Evolutionary conservation across 1,140 invertebrate genomes (phyloP), one percentile per base, ranked within the genome.

Genomic region (Apis florea): DNA sequence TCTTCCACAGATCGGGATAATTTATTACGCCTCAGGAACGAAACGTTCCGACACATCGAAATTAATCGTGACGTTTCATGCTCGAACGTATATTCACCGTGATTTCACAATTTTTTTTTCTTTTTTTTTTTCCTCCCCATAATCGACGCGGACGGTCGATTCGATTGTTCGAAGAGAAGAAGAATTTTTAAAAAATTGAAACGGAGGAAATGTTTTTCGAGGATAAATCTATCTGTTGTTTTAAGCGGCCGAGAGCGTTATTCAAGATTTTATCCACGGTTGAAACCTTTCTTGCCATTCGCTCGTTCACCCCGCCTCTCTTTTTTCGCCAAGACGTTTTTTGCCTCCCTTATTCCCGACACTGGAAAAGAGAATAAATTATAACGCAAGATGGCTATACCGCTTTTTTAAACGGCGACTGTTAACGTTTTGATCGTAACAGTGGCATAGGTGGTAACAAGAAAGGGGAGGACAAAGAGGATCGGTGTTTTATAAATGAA

Each of bases 261-360:
- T 58, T 80, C 53, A 64, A 80, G 69, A 80, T 80, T 73, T 73
- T 80, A 73, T 66, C 40, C 51, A 63, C 24, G 2, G 54, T 51
- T 40, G 49, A 54, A 53, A 71, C 54, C 47, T 78, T 31, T 19
- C 68, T 26, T 78, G 12, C 66, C 75, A 13, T 59, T 68, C n/a
- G 11, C 53, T 19, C 19, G 56, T 11, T 19, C 21, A 19, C 12
- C 21, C 13, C 24, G 0, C 19, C n/a, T 26, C 9, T 58, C 17
- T 21, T 74, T 72, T 80, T 67, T 67, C 31, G 2, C 31, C 6
- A 49, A 21, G 15, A 24, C 47, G 40, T 69, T 61, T 59, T 40
- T 49, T 69, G n/a, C 40, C 17, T 15, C 59, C 12, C 13, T 58
- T 24, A 31, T 58, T 66, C 54, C 53, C 53, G n/a, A 66, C 78